Percentiles rank a stretch among this genome's conserved stretches.
Evolutionary conservation across 2,888 invertebrate species (phyloP).

Genomic region (Clivina fossor): DNA sequence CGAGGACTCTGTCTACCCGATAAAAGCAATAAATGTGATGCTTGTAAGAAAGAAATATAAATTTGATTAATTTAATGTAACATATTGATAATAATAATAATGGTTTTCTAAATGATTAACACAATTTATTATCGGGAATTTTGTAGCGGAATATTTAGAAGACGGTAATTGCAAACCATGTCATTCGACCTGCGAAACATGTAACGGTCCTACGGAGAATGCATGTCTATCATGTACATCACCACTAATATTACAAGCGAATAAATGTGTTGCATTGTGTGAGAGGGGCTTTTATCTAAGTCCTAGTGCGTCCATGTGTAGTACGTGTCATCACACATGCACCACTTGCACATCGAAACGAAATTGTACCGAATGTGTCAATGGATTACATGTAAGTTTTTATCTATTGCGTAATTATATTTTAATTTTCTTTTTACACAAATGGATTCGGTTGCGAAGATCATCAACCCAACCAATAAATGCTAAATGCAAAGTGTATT

Average conservation of each 20-base stretch:
- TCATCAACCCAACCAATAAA: too few relatives aligned
- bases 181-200: constrained; percentile 79
- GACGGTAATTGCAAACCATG: constrained; percentile 72
- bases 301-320: constrained; percentile 65
- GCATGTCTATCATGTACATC: constrained; percentile 76
- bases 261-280: constrained; percentile 75
- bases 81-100: constrained; percentile 13
- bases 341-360: constrained; percentile 74
- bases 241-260: constrained; percentile 71
- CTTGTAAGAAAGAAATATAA: constrained; percentile 60
- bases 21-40: constrained; percentile 69
- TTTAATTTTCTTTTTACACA: too few relatives aligned
- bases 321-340: constrained; percentile 79
- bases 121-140: constrained; percentile 21
- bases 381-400: constrained; percentile 61
- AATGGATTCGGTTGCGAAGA: too few relatives aligned
- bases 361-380: constrained; percentile 79
- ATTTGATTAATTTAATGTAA: neutral
- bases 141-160: constrained; percentile 63
- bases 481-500: too few relatives aligned
- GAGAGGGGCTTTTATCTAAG: constrained; percentile 74
- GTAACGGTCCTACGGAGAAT: constrained; percentile 72
- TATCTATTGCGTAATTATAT: neutral
- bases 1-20: constrained; percentile 73
- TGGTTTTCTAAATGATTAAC: too few relatives aligned